Conservation (phyloP, 1,140 invertebrate genomes). For the Episyrphus balteatus region DNA sequence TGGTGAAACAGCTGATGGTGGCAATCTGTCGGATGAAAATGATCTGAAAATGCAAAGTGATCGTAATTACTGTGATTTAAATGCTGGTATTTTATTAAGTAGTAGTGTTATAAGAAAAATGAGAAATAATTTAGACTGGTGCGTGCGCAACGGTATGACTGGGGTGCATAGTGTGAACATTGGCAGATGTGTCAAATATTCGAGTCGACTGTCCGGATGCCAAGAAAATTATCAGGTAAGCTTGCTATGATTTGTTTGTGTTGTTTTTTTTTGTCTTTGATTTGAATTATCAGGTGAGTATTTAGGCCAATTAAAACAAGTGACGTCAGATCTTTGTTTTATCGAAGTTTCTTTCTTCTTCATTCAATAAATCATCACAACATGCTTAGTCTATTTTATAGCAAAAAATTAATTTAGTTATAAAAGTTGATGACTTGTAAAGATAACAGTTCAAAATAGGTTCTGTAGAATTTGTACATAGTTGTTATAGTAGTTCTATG, state of each 20-base stretch:
- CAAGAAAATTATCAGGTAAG: conserved; percentile 42
- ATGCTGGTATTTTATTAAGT: conserved; percentile 63
- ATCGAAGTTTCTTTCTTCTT: too few relatives aligned
- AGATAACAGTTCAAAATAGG: too few relatives aligned
- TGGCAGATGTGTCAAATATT: conserved; percentile 66
- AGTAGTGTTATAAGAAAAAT: conserved; percentile 65
- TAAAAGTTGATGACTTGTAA: too few relatives aligned
- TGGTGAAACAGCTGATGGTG: conserved; percentile 1
- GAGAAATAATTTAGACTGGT: conserved; percentile 67
- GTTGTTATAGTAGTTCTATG: too few relatives aligned
- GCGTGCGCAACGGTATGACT: conserved; percentile 69
- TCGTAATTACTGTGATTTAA: conserved; percentile 40
- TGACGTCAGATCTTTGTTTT: too few relatives aligned
- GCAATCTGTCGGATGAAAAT: background rate
- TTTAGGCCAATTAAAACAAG: too few relatives aligned
- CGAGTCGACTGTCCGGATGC: conserved; percentile 48
- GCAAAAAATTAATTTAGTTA: too few relatives aligned
- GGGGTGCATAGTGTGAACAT: conserved; percentile 69
- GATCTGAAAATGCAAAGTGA: conserved; percentile 14
- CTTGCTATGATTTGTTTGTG: conserved; percentile 1
- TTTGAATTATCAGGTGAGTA: too few relatives aligned
- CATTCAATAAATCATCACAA: too few relatives aligned
- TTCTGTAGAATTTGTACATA: too few relatives aligned
- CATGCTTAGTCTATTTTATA: too few relatives aligned
- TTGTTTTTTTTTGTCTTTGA: too few relatives aligned